These are phyloP conservation scores for Arctopsyche grandis DNA, from an alignment of 1,140 invertebrate species.

Conservation along the genomic window DNA sequence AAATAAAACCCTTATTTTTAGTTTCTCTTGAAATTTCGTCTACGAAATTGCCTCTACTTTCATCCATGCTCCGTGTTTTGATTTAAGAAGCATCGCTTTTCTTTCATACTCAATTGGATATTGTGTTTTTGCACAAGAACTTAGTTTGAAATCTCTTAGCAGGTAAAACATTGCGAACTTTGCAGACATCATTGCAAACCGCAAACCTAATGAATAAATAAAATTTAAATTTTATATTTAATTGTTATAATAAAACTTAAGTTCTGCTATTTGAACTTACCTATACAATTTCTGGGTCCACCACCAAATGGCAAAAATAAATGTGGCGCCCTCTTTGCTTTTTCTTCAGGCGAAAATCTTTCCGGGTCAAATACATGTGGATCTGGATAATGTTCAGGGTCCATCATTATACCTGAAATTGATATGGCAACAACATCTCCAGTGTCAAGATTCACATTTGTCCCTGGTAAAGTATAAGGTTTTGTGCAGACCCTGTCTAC, in stretches of 20 bases:
- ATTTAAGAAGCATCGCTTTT: slow-evolving; percentile 44
- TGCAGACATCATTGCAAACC: slow-evolving; percentile 52
- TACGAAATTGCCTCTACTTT: slow-evolving; percentile 37
- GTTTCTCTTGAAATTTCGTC: not conserved
- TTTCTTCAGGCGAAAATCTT: slow-evolving; percentile 67
- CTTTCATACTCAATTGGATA: slow-evolving; percentile 44
- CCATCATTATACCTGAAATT: slow-evolving; percentile 68
- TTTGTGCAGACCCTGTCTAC: slow-evolving; percentile 65
- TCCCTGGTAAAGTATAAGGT: slow-evolving; percentile 65
- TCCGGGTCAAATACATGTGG: slow-evolving; percentile 71
- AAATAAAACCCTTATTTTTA: too few relatives aligned
- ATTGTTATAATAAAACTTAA: not conserved
- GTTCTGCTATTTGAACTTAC: slow-evolving; percentile 63
- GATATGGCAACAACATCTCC: slow-evolving; percentile 63
- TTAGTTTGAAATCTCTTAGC: slow-evolving; percentile 45
- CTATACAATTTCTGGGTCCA: slow-evolving; percentile 79
- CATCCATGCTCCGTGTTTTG: slow-evolving; percentile 49
- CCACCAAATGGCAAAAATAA: slow-evolving; percentile 77
- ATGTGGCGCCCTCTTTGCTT: slow-evolving; percentile 64
- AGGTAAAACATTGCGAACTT: slow-evolving; percentile 51
- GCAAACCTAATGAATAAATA: slow-evolving; percentile 42
- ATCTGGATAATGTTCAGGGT: slow-evolving; percentile 68
- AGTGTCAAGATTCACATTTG: slow-evolving; percentile 61
- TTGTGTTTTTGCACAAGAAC: slow-evolving; percentile 44
- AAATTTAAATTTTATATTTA: not conserved